Evolutionary conservation across 2,797 vertebrate species (phyloP), one percentile per base, ranked within the genome.

Genomic region (Leontocebus nigricollis): DNA sequence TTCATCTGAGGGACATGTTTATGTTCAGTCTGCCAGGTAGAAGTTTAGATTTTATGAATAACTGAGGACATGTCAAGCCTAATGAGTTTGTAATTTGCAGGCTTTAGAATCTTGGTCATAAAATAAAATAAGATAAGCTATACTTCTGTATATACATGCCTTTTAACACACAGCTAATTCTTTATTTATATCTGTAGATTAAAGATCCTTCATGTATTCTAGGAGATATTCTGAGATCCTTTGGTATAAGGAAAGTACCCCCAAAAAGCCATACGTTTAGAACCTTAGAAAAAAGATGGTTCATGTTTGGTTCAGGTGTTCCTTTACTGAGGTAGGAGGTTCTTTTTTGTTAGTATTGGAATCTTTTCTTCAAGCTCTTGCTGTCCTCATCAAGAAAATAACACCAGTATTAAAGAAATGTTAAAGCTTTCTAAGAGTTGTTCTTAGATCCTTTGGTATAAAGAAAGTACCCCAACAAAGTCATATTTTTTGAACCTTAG

Each of bases 11-110:
- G 85, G 90, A 85, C 85, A 92, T 92, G 61, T 92, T 96, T 85
- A 85, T 80, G 73, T 80, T 96, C 73, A 93, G 86, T 52, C 52
- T 67, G 11, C 36, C 80, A 92, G 46, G 73, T 48, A 85, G 64
- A 94, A 79, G 88, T 86, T 76, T 82, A 44, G 36, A 61, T 88
- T 97, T 86, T 94, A 92, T 90, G 89, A 94, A n/a, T 19, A 94
- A 52, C n/a, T 61, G 57, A 94, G 36, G 26, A 55, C 82, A 33
- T 88, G 20, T 90, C 80, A 86, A 85, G 70, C 46, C 75, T 93
- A 86, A 90, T 93, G 57, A 86, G 81, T 82, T 82, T 72, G 22
- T 77, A 70, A 82, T 82, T 82, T 90, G 57, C 89, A 89, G 22
- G 80, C 50, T 79, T 85, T 61, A 73, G 59, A 92, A 94, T 88